These are phyloP conservation scores for Ametastegia equiseti DNA, from an alignment of 2,888 invertebrate genomes.

Conservation along the genomic window DNA sequence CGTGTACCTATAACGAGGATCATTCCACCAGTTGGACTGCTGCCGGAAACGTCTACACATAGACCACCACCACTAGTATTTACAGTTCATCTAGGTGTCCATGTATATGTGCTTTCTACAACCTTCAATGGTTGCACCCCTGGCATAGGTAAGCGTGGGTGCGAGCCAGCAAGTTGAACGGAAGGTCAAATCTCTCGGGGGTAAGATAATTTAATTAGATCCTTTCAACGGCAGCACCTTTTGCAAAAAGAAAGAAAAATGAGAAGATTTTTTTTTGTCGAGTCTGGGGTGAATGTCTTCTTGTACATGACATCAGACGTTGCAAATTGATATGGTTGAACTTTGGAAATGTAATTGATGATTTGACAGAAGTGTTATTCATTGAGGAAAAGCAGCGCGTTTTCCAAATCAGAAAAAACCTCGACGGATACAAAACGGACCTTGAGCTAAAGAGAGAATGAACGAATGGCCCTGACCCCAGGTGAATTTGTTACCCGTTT, in stretches of 20 bases:
- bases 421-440: background rate
- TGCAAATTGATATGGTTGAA: background rate
- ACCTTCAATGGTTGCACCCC: background rate
- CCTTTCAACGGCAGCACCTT: background rate
- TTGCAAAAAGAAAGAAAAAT: background rate
- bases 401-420: background rate
- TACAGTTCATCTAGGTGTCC: background rate
- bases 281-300: background rate
- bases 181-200: background rate
- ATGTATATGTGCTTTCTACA: background rate
- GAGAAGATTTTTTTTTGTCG: background rate
- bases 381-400: background rate
- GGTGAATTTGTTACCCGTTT: background rate
- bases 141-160: background rate
- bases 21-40: background rate
- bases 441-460: background rate
- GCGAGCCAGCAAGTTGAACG: background rate
- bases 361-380: background rate
- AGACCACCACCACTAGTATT: background rate
- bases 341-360: background rate
- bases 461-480: background rate
- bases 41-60: background rate
- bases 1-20: background rate
- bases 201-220: background rate
- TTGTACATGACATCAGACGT: background rate